Conservation (phyloP, 2,113 vertebrate species). For the Perca fluviatilis region DNA sequence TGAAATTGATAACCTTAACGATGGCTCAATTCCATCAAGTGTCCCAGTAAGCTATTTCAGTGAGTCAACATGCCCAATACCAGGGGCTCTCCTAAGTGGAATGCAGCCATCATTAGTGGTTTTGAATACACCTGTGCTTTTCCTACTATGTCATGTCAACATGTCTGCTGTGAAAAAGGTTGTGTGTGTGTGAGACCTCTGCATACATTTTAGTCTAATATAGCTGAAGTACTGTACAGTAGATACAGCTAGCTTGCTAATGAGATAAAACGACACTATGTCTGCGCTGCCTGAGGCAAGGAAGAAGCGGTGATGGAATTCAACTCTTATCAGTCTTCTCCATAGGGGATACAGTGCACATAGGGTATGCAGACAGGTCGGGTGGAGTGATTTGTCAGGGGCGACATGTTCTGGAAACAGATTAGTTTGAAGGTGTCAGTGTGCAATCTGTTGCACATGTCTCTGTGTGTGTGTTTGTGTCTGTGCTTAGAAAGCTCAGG, state of each 20-base stretch:
- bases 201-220: not conserved
- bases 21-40: no score
- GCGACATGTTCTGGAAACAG: constrained; percentile 61
- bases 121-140: no score
- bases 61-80: no score
- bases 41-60: no score
- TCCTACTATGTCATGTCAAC: no score
- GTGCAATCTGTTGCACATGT: constrained; percentile 50
- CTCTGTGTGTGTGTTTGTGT: constrained; percentile 12
- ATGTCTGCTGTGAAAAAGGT: no score
- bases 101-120: no score
- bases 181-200: no score
- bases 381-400: constrained; percentile 67
- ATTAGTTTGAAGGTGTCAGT: constrained; percentile 64
- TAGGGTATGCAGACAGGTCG: constrained; percentile 60
- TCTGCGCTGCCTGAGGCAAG: constrained; percentile 53
- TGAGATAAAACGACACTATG: constrained; percentile 57
- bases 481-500: constrained; percentile 33
- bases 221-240: constrained; percentile 15
- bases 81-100: no score
- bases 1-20: no score
- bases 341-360: constrained; percentile 54
- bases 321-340: constrained; percentile 70
- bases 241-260: constrained; percentile 45
- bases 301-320: constrained; percentile 62